Percentiles rank a stretch among this genome's conserved stretches.
Evolutionary conservation across 2,888 invertebrate species (phyloP).

Genomic region (Nysson spinosus): DNA sequence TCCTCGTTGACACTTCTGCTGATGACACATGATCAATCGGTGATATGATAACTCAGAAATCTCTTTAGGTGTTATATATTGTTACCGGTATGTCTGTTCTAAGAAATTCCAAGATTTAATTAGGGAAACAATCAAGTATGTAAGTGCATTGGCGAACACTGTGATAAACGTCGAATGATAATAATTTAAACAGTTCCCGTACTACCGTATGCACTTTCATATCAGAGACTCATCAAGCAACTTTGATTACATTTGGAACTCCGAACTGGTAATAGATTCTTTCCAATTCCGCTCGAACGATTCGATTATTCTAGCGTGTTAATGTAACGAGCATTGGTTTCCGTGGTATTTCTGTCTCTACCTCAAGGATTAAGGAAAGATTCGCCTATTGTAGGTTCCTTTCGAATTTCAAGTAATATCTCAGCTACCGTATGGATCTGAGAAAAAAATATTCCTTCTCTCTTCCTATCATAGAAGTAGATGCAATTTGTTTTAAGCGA

Average conservation of each 20-base stretch:
- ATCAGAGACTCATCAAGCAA: not conserved
- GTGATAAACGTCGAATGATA: no score
- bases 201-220: no score
- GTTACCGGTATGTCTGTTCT: no score
- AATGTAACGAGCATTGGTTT: not conserved
- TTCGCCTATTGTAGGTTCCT: conserved; percentile 1
- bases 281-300: conserved; percentile 5
- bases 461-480: no score
- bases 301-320: conserved; percentile 21
- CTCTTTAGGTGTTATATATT: no score
- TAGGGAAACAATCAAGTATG: no score
- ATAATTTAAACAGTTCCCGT: no score
- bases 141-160: no score
- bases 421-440: conserved; percentile 6
- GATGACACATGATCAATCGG: conserved; percentile 1
- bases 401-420: conserved; percentile 25
- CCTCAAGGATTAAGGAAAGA: conserved; percentile 1
- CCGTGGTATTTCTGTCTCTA: not conserved
- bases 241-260: conserved; percentile 12
- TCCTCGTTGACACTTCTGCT: conserved; percentile 31
- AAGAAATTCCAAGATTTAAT: no score
- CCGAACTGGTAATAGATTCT: conserved; percentile 21
- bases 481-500: no score
- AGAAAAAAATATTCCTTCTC: no score
- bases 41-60: no score